phyloP scores from a whole-genome alignment of 2,797 vertebrate species.

The Helicolenus hilgendorfi region DNA sequence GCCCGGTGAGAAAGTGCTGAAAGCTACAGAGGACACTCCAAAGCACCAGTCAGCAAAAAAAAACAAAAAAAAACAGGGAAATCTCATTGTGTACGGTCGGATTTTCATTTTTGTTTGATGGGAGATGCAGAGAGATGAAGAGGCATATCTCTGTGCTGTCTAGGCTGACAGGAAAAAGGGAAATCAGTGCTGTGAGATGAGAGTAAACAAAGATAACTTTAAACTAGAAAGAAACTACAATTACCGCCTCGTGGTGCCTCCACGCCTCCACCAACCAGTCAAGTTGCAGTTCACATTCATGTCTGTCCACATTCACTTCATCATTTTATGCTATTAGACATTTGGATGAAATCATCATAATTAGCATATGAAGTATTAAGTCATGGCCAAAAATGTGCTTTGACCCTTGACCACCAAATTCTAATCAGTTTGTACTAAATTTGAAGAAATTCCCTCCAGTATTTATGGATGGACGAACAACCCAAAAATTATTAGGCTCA shows the following conservation, averaged over 20 bases:
- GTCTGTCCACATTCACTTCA: background rate
- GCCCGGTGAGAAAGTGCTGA: constrained; percentile 27
- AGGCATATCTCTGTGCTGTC: background rate
- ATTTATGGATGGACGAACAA: no score
- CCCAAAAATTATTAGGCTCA: accelerated
- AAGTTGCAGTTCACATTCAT: background rate
- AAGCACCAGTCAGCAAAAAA: constrained; percentile 52
- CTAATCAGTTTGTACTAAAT: background rate
- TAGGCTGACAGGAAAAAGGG: background rate
- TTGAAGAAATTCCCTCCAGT: no score
- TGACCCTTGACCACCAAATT: background rate
- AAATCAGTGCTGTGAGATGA: background rate
- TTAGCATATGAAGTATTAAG: background rate
- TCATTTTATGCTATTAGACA: background rate
- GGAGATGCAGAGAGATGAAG: constrained; percentile 13
- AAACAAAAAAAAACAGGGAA: background rate
- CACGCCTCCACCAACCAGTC: background rate
- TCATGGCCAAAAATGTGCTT: background rate
- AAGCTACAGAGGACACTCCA: constrained; percentile 55
- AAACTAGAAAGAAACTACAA: background rate
- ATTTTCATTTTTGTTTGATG: constrained; percentile 38
- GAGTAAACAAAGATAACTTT: background rate
- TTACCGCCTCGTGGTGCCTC: background rate
- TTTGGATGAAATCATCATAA: background rate
- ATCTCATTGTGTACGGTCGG: constrained; percentile 36